phyloP scores from a whole-genome alignment of 2,888 invertebrate species.

The Metacarcinus magister region DNA sequence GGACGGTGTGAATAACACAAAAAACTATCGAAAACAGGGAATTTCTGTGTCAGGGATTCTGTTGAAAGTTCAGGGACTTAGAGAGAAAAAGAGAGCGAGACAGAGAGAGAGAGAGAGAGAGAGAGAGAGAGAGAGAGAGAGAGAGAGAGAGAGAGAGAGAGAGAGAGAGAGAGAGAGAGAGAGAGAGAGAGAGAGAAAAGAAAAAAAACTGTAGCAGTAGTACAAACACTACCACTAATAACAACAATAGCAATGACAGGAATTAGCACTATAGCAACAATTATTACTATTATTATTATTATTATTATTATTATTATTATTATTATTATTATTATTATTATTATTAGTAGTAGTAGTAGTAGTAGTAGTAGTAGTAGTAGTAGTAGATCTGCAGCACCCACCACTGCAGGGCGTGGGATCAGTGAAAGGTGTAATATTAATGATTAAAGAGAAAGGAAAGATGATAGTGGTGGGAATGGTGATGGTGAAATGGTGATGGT shows the following conservation, averaged over 20 bases:
- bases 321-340: no score
- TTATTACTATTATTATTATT: not conserved
- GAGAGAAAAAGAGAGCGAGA: conserved; percentile 23
- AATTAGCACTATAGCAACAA: not conserved
- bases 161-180: conserved; percentile 14
- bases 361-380: no score
- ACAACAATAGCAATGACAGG: not conserved
- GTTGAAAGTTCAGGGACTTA: not conserved
- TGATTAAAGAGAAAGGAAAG: not conserved
- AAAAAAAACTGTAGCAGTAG: not conserved
- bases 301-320: no score
- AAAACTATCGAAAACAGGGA: not conserved
- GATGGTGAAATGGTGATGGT: not conserved
- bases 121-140: conserved; percentile 39
- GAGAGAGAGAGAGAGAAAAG: not conserved
- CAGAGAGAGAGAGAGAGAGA: conserved; percentile 34
- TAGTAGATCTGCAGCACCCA: not conserved
- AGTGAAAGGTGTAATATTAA: not conserved
- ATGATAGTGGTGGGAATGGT: not conserved
- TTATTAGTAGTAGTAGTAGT: no score
- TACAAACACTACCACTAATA: not conserved
- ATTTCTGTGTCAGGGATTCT: not conserved
- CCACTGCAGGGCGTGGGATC: not conserved
- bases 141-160: conserved; percentile 39
- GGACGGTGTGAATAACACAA: not conserved